Evolutionary conservation across 2,113 vertebrate genomes (phyloP), one percentile per base, ranked within the genome.

Genomic region (Psilopsiagon aymara): DNA sequence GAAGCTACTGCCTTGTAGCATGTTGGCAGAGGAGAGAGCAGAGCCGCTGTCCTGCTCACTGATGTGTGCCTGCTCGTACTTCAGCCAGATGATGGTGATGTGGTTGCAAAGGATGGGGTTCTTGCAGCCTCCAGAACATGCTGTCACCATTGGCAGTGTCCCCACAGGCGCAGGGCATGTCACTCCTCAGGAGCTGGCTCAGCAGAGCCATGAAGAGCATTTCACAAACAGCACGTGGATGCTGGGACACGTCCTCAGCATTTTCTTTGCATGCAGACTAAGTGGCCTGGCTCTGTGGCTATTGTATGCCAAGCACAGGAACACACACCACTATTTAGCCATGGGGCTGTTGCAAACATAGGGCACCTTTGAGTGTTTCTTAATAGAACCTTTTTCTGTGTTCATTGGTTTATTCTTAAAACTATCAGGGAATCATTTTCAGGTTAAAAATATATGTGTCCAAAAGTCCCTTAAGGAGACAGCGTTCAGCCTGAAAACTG

Each of bases 171-270:
- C 59, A 24, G 57, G 73, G 55, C 82, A 53, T 5, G 23, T 77
- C 76, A 13, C 53, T 76, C 31, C 0, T 35, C 73, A 57, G 46
- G 17, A 89, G 28, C 64, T 17, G 94, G 57, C 75, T 85, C 79
- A 31, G 49, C 51, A 90, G 85, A 44, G 83, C 77, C 66, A 82
- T 91, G 90, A 95, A 92, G 14, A 44, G 76, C 73, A 52, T 91
- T 89, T 91, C 18, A 71, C 2, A 41, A 81, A 70, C 83, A 74
- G 86, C 90, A 92, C 39, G 11, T 39, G 83, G 73, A 78, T 63
- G 44, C 63, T 18, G 55, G 49, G 49, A 67, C 21, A 4, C 1
- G 8, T 43, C 77, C 66, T 39, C 8, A 4, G 76, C 4, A 2
- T 75, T 78, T 74, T 68, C 41, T 52, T 77, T 1, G 2, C 6